A percentile compares a stretch with the other conserved stretches of the same genome.
phyloP scores from a whole-genome alignment of 2,888 invertebrate genomes.

The Calephelis perditalis region DNA sequence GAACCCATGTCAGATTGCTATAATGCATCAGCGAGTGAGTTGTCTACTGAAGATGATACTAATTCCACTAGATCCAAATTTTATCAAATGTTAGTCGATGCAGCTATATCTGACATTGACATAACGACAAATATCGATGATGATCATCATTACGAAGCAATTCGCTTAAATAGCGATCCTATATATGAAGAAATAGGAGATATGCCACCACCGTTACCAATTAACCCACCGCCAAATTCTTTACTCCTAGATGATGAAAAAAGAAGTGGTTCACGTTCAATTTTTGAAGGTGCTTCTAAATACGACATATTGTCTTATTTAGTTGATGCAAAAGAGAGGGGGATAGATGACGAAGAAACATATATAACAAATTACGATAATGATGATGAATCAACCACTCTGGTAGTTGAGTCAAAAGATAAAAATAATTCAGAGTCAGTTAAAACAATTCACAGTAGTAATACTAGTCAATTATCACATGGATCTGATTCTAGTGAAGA shows the following conservation, averaged over 20 bases:
- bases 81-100: conserved; percentile 85
- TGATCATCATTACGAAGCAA: conserved; percentile 86
- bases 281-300: conserved; percentile 90
- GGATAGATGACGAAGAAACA: conserved; percentile 83
- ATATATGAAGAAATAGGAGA: conserved; percentile 88
- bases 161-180: conserved; percentile 82
- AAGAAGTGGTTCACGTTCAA: conserved; percentile 82
- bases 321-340: conserved; percentile 90
- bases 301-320: conserved; percentile 93
- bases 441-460: conserved; percentile 78
- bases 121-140: conserved; percentile 79
- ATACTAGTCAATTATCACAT: conserved; percentile 86
- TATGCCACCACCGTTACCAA: conserved; percentile 87
- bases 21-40: conserved; percentile 82
- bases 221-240: conserved; percentile 86
- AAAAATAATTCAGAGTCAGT: conserved; percentile 69
- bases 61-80: conserved; percentile 83
- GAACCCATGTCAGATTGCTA: conserved; percentile 84
- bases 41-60: conserved; percentile 81
- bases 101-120: conserved; percentile 83
- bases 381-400: conserved; percentile 69
- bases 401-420: conserved; percentile 74
- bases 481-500: conserved; percentile 93
- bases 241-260: conserved; percentile 83
- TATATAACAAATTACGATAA: conserved; percentile 80